Percentiles rank a stretch among this genome's conserved stretches.
phyloP scores from a whole-genome alignment of 2,888 invertebrate genomes.

The Scaptomyza tumidula region DNA sequence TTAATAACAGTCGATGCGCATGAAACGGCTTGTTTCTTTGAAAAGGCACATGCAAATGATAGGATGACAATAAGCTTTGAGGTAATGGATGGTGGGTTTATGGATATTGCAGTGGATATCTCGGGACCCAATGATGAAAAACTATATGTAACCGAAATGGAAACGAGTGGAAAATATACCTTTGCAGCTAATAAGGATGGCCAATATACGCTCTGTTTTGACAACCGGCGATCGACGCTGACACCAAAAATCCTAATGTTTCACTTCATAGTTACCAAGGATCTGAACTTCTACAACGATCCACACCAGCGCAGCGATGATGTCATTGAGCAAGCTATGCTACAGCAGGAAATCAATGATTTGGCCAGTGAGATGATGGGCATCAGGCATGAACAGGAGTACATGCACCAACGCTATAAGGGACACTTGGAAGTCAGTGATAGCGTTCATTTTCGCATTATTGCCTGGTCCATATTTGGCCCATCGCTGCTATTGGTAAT shows the following conservation, averaged over 20 bases:
- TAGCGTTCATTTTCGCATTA: conserved; percentile 59
- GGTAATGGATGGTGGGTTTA: conserved; percentile 72
- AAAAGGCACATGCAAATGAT: conserved; percentile 48
- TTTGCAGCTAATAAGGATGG: conserved; percentile 53
- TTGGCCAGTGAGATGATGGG: conserved; percentile 42
- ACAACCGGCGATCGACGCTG: conserved; percentile 58
- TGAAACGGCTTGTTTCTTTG: conserved; percentile 59
- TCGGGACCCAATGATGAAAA: conserved; percentile 39
- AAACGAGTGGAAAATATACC: conserved; percentile 59
- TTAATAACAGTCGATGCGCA: conserved; percentile 67
- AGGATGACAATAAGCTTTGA: conserved; percentile 58
- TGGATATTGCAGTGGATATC: conserved; percentile 54
- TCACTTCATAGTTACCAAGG: conserved; percentile 48
- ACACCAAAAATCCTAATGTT: conserved; percentile 71
- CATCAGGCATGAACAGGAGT: conserved; percentile 64
- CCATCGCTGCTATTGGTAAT: conserved; percentile 51
- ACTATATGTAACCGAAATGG: conserved; percentile 32
- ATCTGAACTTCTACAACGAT: conserved; percentile 44
- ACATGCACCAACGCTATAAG: conserved; percentile 67
- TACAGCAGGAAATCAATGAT: conserved; percentile 51
- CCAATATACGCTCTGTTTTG: conserved; percentile 52
- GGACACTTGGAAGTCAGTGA: conserved; percentile 52
- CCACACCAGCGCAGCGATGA: conserved; percentile 47
- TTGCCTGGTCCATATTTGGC: conserved; percentile 62
- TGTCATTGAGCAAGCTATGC: conserved; percentile 53